Base-by-base conservation (phyloP, 2,113 vertebrate species). In the Hippolais icterina region DNA sequence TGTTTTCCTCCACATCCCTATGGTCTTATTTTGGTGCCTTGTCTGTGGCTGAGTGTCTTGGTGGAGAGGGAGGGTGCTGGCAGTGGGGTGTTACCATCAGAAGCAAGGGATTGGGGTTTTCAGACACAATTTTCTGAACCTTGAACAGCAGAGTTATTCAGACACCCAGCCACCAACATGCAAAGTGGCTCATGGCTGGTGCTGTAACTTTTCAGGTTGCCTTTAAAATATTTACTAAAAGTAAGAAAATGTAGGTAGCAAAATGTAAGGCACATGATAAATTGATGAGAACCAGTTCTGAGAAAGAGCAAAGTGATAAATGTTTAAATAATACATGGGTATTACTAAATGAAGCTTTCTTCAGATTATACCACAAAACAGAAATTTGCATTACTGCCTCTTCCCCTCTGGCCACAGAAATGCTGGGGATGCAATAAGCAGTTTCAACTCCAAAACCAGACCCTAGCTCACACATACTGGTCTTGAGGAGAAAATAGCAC, bases 211-310 rank as follows among this genome's bases (percentile, higher is more conserved):
- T 93, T 65, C 79, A 81, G 47, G 47, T 83, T 79, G 83, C 57
- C 63, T 91, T 74, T 92, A 79, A 96, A 97, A 94, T 42, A 57
- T 84, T 94, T 69, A 86, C 49, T 28, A 37, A 89, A 92, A 70
- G 80, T 61, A 86, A 78, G 65, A 88, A 84, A 96, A 95, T 31
- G 88, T 54, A 79, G 56, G 52, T 91, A 93, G 87, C 46, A 89
- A 82, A 89, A 93, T 76, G 76, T 41, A 80, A 95, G 83, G 60
- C 23, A 7, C 85, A 97, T 98, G 85, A 97, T 93, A 97, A 96
- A 98, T 97, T 95, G 71, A 97, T 97, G 85, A 96, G 90, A 90
- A 93, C 44, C 60, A n/a, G 63, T 95, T 97, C 74, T 93, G 83
- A 87, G 93, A 92, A 89, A 92, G 87, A 95, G 83, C 65, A 74